phyloP scores from a whole-genome alignment of 2,888 invertebrate genomes.

The Chloromyia formosa region DNA sequence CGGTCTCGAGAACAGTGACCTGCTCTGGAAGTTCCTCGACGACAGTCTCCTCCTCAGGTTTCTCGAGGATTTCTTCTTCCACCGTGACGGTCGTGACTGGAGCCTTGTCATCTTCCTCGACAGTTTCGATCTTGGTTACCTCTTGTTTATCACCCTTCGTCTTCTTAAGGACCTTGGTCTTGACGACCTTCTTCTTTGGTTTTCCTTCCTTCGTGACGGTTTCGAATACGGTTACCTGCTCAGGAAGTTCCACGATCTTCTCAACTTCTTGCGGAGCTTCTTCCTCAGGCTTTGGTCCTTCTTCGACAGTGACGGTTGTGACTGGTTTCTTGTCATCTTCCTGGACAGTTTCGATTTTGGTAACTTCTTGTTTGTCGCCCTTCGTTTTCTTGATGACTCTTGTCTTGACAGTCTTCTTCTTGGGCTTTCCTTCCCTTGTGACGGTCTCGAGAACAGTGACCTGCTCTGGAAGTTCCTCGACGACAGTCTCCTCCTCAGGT shows the following conservation, averaged over 20 bases:
- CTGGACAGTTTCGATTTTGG: constrained; percentile 55
- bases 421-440: constrained; percentile 55
- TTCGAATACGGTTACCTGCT: constrained; percentile 60
- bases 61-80: constrained; percentile 53
- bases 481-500: constrained; percentile 52
- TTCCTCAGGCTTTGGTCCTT: constrained; percentile 53
- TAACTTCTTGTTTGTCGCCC: constrained; percentile 53
- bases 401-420: constrained; percentile 57
- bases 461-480: constrained; percentile 53
- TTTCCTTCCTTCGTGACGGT: constrained; percentile 53
- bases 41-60: constrained; percentile 45
- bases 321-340: constrained; percentile 57
- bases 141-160: constrained; percentile 58
- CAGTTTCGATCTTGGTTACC: constrained; percentile 56
- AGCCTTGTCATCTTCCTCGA: constrained; percentile 55
- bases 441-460: constrained; percentile 52
- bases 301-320: constrained; percentile 54
- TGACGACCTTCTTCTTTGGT: constrained; percentile 54
- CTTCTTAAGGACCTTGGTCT: constrained; percentile 60
- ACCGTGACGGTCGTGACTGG: constrained; percentile 53
- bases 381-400: constrained; percentile 57
- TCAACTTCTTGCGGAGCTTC: constrained; percentile 54
- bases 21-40: constrained; percentile 60
- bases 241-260: constrained; percentile 50
- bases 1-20: constrained; percentile 47